phyloP scores from a whole-genome alignment of 2,888 invertebrate species.

The Tetropium fuscum region DNA sequence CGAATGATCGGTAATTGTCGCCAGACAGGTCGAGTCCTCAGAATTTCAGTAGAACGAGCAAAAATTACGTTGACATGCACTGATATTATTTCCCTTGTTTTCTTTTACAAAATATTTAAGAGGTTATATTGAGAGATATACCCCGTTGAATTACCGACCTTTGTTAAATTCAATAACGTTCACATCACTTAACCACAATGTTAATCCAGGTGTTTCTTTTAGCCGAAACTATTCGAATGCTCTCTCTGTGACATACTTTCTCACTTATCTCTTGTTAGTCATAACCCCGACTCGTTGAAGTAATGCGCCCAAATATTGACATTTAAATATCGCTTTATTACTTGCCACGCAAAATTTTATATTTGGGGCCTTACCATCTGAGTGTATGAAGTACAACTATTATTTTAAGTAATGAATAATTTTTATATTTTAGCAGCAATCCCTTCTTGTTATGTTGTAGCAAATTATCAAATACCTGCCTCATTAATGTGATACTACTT shows the following conservation, averaged over 20 bases:
- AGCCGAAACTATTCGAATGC: no score
- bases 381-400: not conserved
- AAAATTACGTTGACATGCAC: conserved; percentile 35
- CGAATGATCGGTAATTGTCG: conserved; percentile 60
- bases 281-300: not conserved
- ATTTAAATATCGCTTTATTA: no score
- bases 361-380: not conserved
- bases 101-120: conserved; percentile 35
- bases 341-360: no score
- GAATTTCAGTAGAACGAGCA: conserved; percentile 32
- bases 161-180: no score
- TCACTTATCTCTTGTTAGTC: no score
- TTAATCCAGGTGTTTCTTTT: no score
- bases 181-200: no score
- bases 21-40: conserved; percentile 40
- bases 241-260: no score
- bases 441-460: conserved; percentile 1
- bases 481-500: conserved; percentile 28
- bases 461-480: conserved; percentile 19
- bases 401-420: not conserved
- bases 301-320: not conserved
- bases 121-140: conserved; percentile 5
- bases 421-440: not conserved
- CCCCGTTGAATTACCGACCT: not conserved
- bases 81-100: conserved; percentile 30